Conservation (phyloP, 1,140 invertebrate species). For the Yoshiicerus persimilis region DNA sequence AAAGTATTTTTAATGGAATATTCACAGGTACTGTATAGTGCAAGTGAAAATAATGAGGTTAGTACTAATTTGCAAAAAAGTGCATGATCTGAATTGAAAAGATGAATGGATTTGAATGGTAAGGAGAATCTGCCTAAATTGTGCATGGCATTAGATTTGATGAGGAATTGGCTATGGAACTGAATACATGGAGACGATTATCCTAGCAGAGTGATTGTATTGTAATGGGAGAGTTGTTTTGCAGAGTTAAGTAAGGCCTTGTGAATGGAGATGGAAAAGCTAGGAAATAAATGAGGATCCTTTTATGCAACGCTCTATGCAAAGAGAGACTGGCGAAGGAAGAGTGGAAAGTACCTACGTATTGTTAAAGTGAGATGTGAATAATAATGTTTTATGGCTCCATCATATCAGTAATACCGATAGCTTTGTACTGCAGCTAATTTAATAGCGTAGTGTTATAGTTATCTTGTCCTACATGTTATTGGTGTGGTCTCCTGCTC, state of each 20-base stretch:
- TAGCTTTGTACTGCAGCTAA: background rate
- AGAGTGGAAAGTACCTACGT: background rate
- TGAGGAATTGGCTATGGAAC: background rate
- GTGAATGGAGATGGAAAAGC: background rate
- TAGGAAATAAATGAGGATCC: background rate
- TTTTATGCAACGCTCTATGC: background rate
- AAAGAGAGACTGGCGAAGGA: background rate
- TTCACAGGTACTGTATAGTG: background rate
- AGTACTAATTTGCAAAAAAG: background rate
- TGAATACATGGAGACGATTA: background rate
- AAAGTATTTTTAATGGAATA: background rate
- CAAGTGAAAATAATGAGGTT: background rate
- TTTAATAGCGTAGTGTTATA: background rate
- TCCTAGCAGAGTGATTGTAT: background rate
- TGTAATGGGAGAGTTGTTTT: background rate
- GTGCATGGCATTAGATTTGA: background rate
- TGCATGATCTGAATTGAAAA: background rate
- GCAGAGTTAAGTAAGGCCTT: background rate
- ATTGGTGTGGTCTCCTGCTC: background rate
- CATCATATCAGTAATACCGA: background rate
- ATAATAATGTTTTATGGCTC: background rate
- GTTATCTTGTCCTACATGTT: background rate
- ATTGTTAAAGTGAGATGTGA: background rate
- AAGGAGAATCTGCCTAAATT: background rate
- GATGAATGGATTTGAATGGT: background rate